Percentiles rank a stretch among this genome's conserved stretches.
Evolutionary conservation across 2,888 invertebrate genomes (phyloP).

Genomic region (Amorpha juglandis): DNA sequence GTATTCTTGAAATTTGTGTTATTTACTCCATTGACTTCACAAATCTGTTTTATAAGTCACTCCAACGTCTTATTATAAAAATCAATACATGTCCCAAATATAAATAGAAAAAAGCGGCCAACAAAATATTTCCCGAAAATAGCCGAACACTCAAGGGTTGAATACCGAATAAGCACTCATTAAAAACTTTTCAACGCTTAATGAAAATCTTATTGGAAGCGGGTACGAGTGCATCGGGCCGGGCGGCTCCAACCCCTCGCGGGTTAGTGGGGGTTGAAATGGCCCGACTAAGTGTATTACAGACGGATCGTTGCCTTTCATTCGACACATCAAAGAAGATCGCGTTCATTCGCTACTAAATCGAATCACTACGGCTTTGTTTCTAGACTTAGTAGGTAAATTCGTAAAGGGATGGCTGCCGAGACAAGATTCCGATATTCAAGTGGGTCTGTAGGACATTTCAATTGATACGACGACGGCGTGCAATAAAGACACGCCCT

Average conservation of each 20-base stretch:
- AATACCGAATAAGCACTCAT: constrained; percentile 71
- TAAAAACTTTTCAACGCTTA: constrained; percentile 81
- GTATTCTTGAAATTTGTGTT: too few species aligned
- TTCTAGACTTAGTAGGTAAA: constrained; percentile 69
- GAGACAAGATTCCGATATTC: constrained; percentile 36
- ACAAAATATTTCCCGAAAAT: constrained; percentile 39
- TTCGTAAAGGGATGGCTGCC: constrained; percentile 53
- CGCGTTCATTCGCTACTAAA: constrained; percentile 75
- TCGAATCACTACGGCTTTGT: constrained; percentile 81
- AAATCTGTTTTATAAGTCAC: not conserved
- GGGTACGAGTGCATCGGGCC: constrained; percentile 63
- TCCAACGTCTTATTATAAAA: too few species aligned
- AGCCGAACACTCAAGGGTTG: constrained; percentile 53
- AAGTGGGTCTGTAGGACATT: constrained; percentile 25
- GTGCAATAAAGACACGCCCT: not conserved
- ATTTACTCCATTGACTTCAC: not conserved
- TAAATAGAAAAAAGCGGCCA: too few species aligned
- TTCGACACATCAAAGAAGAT: constrained; percentile 84
- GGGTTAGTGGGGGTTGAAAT: constrained; percentile 63
- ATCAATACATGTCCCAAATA: not conserved
- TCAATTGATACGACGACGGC: constrained; percentile 19
- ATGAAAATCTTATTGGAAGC: constrained; percentile 82
- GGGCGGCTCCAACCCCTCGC: constrained; percentile 31
- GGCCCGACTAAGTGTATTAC: constrained; percentile 83
- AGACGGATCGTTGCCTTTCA: constrained; percentile 82